These are phyloP conservation scores for Lamellibrachia luymesi DNA, from an alignment of 1,140 invertebrate species.

Conservation along the genomic window DNA sequence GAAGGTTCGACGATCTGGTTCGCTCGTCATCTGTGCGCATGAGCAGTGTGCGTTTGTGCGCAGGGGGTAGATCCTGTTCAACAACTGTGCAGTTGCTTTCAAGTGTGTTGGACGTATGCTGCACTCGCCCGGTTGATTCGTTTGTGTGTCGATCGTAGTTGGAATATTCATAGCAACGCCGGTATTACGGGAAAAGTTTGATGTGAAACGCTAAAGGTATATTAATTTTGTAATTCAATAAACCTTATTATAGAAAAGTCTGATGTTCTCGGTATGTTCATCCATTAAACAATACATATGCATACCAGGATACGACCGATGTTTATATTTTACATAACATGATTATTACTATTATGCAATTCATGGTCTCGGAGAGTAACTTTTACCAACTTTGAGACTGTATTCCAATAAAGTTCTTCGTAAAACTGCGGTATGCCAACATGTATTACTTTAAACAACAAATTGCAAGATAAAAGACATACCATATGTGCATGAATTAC, in stretches of 20 bases:
- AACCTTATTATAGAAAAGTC: not conserved
- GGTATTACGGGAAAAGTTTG: not conserved
- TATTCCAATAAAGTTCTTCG: not conserved
- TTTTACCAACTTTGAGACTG: not conserved
- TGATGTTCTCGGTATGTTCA: too few relatives aligned
- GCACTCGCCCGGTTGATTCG: not conserved
- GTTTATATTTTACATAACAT: too few relatives aligned
- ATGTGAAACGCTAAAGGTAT: not conserved
- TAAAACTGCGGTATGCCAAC: not conserved
- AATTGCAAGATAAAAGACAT: not conserved
- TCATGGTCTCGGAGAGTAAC: not conserved
- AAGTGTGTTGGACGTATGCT: not conserved
- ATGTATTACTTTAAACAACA: not conserved
- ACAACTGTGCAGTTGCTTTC: not conserved
- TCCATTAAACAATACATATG: too few relatives aligned
- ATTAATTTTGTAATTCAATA: not conserved
- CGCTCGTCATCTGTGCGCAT: not conserved
- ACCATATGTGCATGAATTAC: not conserved
- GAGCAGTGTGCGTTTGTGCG: not conserved
- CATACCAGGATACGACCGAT: too few relatives aligned
- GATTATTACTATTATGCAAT: too few relatives aligned
- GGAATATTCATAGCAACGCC: not conserved
- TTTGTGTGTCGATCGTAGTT: not conserved
- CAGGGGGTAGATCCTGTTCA: not conserved
- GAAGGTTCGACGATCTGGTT: not conserved